Conservation (phyloP, 2,113 vertebrate genomes). For the Miniopterus natalensis region DNA sequence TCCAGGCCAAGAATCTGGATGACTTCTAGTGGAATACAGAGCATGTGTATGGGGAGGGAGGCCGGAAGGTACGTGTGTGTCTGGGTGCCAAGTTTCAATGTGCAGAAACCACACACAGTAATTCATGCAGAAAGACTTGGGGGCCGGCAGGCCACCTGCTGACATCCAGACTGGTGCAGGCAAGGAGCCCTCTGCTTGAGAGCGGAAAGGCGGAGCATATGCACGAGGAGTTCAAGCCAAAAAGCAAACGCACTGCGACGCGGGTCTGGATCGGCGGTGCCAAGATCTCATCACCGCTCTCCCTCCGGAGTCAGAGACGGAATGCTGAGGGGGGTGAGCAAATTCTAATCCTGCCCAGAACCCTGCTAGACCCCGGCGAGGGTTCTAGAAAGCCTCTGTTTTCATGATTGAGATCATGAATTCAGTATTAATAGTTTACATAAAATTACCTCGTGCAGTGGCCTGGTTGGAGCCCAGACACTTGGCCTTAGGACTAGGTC, state of each 20-base stretch:
- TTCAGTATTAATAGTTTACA: background rate
- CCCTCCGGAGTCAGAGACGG: background rate
- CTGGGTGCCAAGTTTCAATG: slow-evolving; percentile 36
- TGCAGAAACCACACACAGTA: background rate
- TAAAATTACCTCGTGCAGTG: background rate
- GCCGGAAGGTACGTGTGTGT: background rate
- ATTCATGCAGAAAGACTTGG: slow-evolving; percentile 64
- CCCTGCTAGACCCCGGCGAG: background rate
- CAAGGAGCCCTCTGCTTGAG: background rate
- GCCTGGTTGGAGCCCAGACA: background rate
- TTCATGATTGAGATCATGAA: background rate
- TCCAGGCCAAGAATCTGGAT: slow-evolving; percentile 8
- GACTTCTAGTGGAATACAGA: slow-evolving; percentile 36
- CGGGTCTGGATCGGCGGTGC: background rate
- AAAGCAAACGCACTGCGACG: background rate
- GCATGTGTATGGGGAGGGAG: background rate
- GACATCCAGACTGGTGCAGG: slow-evolving; percentile 6
- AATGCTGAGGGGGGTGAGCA: background rate
- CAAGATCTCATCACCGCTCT: background rate
- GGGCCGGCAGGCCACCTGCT: slow-evolving; percentile 44
- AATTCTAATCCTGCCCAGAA: background rate
- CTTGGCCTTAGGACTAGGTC: background rate
- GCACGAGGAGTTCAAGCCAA: slow-evolving; percentile 18
- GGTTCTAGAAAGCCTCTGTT: background rate
- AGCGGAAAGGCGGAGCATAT: slow-evolving; percentile 54